Evolutionary conservation across 2,888 invertebrate species (phyloP).

Genomic region (Sinhomidia bicolor): DNA sequence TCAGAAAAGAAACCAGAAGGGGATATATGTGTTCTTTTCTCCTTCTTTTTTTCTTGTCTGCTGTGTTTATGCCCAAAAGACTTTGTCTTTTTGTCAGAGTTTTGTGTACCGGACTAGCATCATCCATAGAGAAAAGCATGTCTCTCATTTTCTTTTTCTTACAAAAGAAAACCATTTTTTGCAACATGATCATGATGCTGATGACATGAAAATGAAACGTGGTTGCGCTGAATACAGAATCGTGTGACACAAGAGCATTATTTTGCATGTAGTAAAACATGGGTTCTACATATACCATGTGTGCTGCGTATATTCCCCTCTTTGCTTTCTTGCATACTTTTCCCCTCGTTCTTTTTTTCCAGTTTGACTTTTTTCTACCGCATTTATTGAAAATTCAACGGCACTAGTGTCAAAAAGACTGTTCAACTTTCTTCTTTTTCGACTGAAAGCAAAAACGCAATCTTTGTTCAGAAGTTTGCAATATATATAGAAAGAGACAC

Average conservation of each 20-base stretch:
- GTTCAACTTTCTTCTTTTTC: constrained; percentile 41
- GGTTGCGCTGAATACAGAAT: neutral
- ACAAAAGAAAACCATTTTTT: constrained; percentile 34
- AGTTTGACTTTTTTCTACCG: constrained; percentile 22
- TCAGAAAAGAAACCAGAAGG: neutral
- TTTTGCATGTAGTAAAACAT: too few species aligned
- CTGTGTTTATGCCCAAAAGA: too few species aligned
- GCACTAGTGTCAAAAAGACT: constrained; percentile 41
- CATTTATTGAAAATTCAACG: constrained; percentile 64
- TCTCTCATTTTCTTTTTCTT: neutral
- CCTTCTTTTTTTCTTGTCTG: neutral
- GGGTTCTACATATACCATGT: too few species aligned
- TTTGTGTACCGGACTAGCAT: neutral
- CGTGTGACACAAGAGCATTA: constrained; percentile 6
- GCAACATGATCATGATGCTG: neutral
- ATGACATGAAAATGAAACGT: constrained; percentile 44
- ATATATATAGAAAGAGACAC: too few species aligned
- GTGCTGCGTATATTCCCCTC: too few species aligned
- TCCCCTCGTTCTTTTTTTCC: constrained; percentile 17
- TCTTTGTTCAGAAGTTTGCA: constrained; percentile 32
- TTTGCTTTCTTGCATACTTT: too few species aligned
- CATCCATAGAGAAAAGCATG: neutral
- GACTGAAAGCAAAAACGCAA: constrained; percentile 42
- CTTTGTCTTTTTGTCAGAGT: neutral
- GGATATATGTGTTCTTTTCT: neutral